A percentile compares a stretch with the other conserved stretches of the same genome.
phyloP scores from a whole-genome alignment of 1,140 invertebrate species.

The Drosophila pandora region DNA sequence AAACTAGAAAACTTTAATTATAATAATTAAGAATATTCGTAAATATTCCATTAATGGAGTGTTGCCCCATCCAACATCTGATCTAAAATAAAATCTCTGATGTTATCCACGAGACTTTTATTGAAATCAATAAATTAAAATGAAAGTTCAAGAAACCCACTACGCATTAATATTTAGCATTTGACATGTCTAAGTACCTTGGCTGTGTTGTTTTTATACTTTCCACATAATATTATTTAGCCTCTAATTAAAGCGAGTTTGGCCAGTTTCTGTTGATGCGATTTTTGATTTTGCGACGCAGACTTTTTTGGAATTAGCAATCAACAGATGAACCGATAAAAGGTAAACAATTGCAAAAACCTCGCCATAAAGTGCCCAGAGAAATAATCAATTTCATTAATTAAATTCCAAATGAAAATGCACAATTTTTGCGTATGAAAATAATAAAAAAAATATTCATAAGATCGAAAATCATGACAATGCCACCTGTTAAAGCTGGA shows the following conservation, averaged over 20 bases:
- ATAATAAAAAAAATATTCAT: conserved; percentile 7
- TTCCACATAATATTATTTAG: conserved; percentile 52
- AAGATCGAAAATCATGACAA: conserved; percentile 29
- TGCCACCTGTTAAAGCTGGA: conserved; percentile 50
- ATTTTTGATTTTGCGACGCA: conserved; percentile 12
- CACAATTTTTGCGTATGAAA: conserved; percentile 17
- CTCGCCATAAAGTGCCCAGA: conserved; percentile 19
- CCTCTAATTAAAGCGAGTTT: conserved; percentile 74
- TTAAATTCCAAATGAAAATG: conserved; percentile 27
- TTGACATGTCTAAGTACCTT: conserved; percentile 45
- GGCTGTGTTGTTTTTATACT: conserved; percentile 30
- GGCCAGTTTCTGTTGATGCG: conserved; percentile 42
- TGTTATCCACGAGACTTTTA: conserved; percentile 21
- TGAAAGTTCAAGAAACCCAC: conserved; percentile 36
- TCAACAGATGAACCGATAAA: conserved; percentile 42
- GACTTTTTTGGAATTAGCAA: conserved; percentile 31
- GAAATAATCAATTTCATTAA: conserved; percentile 41
- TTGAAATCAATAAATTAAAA: conserved; percentile 33
- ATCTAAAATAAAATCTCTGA: conserved; percentile 20
- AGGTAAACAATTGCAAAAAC: conserved; percentile 39
- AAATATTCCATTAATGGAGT: conserved; percentile 3
- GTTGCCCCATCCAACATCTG: not conserved
- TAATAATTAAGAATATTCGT: conserved; percentile 4
- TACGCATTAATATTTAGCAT: conserved; percentile 46
- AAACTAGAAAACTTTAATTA: not conserved